Evolutionary conservation across 2,113 vertebrate genomes (phyloP).

Genomic region (Lethenteron reissneri): DNA sequence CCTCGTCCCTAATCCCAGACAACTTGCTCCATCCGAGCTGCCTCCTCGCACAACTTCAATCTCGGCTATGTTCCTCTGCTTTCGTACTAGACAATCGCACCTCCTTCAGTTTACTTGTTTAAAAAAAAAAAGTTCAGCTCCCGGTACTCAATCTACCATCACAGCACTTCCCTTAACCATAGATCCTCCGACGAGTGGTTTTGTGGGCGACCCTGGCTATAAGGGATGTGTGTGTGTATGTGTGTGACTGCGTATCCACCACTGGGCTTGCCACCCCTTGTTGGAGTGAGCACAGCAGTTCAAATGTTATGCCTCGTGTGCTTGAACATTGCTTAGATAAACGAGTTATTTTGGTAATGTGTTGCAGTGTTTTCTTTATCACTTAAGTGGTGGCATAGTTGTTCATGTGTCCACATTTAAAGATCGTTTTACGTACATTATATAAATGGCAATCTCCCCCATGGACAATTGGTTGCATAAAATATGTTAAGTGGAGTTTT

Average conservation of each 20-base stretch:
- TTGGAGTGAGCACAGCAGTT: too few species aligned
- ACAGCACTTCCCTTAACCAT: neutral
- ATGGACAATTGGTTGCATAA: too few species aligned
- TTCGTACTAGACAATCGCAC: neutral
- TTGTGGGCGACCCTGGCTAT: neutral
- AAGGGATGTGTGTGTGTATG: neutral
- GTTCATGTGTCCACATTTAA: too few species aligned
- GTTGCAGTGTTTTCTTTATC: too few species aligned
- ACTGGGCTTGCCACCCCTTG: too few species aligned
- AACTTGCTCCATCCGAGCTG: neutral
- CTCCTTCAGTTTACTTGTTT: neutral
- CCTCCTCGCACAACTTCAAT: neutral
- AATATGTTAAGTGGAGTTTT: too few species aligned
- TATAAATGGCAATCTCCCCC: too few species aligned
- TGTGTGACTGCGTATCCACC: neutral
- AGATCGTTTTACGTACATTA: too few species aligned
- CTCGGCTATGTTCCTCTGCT: neutral
- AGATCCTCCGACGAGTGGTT: neutral
- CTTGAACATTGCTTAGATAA: too few species aligned
- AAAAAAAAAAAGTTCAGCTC: neutral
- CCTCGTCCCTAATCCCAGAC: neutral
- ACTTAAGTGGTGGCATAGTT: too few species aligned
- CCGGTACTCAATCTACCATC: neutral
- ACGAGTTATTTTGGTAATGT: too few species aligned
- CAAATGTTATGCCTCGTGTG: too few species aligned